Evolutionary conservation across 1,140 invertebrate genomes (phyloP), one percentile per base, ranked within the genome.

Genomic region (Drosophila tropicalis): DNA sequence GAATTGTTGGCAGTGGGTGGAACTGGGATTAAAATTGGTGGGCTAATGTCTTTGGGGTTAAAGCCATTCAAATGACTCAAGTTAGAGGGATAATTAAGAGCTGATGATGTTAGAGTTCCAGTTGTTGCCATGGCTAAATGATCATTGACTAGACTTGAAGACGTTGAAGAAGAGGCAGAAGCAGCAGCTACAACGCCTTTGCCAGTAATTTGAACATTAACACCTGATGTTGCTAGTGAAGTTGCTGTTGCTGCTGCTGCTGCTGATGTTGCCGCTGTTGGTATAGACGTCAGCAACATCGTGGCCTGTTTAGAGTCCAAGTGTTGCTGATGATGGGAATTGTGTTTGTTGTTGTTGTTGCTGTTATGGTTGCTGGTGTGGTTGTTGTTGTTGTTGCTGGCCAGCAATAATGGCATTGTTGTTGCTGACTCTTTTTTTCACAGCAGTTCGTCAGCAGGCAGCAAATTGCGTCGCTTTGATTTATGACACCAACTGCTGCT

Each of bases 381-480:
- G n/a, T 62, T 44, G 44, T 32, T 72, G 66, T 57, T 80, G 44
- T 51, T 51, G 68, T 56, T 75, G 76, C n/a, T 74, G 62, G 77
- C 73, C 60, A 82, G 62, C 63, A 82, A 63, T 68, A 82, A 70
- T 77, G 77, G 77, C 77, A 82, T 81, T 70, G 66, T 61, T 72
- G 62, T 19, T 72, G 64, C 6, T 74, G 70, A 9, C 36, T 1
- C 65, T 62, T 57, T 44, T 67, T 65, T 82, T 41, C 75, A 67
- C 67, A 58, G 62, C 78, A 76, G 87, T 90, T 90, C 86, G 86
- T 90, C 86, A 90, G 87, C 86, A 86, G 82, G 87, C 86, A 90
- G 82, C 83, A 86, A 87, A 87, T 90, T 82, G 86, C 86, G 79
- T 77, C 82, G 77, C 87, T 90, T 90, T 90, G 87, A 90, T 90